Evolutionary conservation across 1,140 invertebrate species (phyloP).

Genomic region (Diorhabda sublineata): DNA sequence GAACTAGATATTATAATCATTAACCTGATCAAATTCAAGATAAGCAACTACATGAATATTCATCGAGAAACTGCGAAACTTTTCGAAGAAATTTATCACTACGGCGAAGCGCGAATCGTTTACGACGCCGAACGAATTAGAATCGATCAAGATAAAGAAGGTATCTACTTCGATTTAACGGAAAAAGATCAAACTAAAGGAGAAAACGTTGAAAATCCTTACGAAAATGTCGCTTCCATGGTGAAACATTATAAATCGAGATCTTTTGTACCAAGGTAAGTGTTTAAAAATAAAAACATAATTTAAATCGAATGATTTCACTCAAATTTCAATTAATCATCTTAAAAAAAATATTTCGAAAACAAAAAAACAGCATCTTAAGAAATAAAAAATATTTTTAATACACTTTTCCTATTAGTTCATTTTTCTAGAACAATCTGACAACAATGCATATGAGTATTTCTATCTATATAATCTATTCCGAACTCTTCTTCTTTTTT

Average conservation of each 20-base stretch:
- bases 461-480: too few species aligned
- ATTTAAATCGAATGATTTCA: too few species aligned
- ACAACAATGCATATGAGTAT: too few species aligned
- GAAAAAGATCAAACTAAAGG: slow-evolving; percentile 47
- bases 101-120: slow-evolving; percentile 50
- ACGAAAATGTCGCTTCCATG: slow-evolving; percentile 49
- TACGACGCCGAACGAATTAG: slow-evolving; percentile 54
- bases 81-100: slow-evolving; percentile 52
- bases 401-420: too few species aligned
- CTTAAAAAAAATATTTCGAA: too few species aligned
- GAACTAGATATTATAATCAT: background rate
- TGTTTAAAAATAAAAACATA: background rate
- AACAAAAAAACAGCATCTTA: too few species aligned
- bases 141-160: slow-evolving; percentile 49
- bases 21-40: slow-evolving; percentile 17
- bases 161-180: slow-evolving; percentile 49
- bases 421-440: too few species aligned
- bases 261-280: slow-evolving; percentile 22
- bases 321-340: too few species aligned
- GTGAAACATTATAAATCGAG: slow-evolving; percentile 51
- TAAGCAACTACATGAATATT: slow-evolving; percentile 46
- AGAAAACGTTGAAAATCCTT: slow-evolving; percentile 46
- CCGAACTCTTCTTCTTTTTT: too few species aligned
- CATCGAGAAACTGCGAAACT: slow-evolving; percentile 52
- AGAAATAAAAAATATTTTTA: too few species aligned